Percentiles rank a stretch among this genome's conserved stretches.
Conservation (phyloP, 2,113 vertebrate species). For the Aspidoscelis tigris region DNA sequence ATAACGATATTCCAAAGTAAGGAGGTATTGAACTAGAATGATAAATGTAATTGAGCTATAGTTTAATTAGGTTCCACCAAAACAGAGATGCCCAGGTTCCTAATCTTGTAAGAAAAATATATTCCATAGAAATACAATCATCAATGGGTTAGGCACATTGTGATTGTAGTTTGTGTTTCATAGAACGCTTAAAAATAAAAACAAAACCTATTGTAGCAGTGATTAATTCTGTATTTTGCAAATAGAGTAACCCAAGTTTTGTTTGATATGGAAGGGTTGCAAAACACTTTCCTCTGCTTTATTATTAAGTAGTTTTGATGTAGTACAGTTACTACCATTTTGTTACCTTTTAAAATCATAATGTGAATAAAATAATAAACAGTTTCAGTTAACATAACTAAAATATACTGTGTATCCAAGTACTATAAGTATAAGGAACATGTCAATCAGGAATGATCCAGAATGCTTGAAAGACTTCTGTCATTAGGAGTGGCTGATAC, state of each 20-base stretch:
- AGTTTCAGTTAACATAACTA: neutral
- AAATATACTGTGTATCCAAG: neutral
- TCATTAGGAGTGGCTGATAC: neutral
- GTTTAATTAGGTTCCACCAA: constrained; percentile 34
- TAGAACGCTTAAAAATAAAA: constrained; percentile 19
- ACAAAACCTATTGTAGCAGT: constrained; percentile 24
- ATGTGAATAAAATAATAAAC: neutral
- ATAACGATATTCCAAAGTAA: neutral
- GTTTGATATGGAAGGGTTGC: neutral
- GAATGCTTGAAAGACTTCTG: too few species aligned
- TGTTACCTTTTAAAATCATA: neutral
- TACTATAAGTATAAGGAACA: neutral
- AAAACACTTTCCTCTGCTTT: neutral
- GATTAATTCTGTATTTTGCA: constrained; percentile 25
- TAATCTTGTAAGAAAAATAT: constrained; percentile 28
- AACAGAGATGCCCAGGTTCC: constrained; percentile 13
- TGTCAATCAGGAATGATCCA: neutral
- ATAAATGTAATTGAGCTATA: constrained; percentile 39
- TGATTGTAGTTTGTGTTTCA: constrained; percentile 25
- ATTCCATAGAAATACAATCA: constrained; percentile 30
- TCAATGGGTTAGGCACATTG: constrained; percentile 18
- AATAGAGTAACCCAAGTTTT: constrained; percentile 10
- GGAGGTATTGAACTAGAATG: constrained; percentile 1
- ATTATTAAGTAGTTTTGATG: neutral
- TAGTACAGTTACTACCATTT: neutral